Evolutionary conservation across 2,113 vertebrate species (phyloP).

Genomic region (Psilopogon haemacephalus): DNA sequence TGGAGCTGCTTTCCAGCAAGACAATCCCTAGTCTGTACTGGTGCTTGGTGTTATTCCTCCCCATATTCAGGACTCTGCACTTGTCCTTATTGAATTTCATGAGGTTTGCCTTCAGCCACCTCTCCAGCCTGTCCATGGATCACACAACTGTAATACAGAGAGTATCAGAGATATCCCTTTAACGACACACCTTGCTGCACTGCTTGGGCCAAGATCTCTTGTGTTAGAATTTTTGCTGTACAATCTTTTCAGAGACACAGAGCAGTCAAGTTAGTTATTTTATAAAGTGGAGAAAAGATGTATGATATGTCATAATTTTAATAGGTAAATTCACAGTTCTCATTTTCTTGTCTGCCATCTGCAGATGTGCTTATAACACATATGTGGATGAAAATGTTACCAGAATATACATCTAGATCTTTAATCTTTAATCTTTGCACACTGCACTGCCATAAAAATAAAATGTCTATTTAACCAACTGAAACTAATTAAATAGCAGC

Average conservation of each 20-base stretch:
- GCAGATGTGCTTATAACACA: not conserved
- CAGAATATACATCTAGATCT: not conserved
- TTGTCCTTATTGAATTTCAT: too few relatives aligned
- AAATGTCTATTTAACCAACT: constrained; percentile 2
- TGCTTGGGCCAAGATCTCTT: not conserved
- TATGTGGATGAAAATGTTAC: not conserved
- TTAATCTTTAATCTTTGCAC: not conserved
- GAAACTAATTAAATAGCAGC: not conserved
- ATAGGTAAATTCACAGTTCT: not conserved
- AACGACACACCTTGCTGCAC: rapidly evolving
- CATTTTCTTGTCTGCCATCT: not conserved
- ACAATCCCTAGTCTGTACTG: too few relatives aligned
- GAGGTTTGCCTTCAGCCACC: too few relatives aligned
- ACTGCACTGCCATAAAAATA: not conserved
- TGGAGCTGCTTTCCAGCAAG: too few relatives aligned
- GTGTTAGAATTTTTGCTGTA: not conserved
- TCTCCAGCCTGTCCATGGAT: not conserved
- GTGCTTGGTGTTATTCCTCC: too few relatives aligned
- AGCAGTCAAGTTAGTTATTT: not conserved
- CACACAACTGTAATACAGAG: not conserved
- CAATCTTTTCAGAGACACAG: not conserved
- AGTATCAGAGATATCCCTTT: not conserved
- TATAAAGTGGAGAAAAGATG: not conserved
- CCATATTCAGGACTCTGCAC: too few relatives aligned
- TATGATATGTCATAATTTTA: not conserved